phyloP scores from a whole-genome alignment of 2,888 invertebrate species.

The Argynnis bischoffii region DNA sequence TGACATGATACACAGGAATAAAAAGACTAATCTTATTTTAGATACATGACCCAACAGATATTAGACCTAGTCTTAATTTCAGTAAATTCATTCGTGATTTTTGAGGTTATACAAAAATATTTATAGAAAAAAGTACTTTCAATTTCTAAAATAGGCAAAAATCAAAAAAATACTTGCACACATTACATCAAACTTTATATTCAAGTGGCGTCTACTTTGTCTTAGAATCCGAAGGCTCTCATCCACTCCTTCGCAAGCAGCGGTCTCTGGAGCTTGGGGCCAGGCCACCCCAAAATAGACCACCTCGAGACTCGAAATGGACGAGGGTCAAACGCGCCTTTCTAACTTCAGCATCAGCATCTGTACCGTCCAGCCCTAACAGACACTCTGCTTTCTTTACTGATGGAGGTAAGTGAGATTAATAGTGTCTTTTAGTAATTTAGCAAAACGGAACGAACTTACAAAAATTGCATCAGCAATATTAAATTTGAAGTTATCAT shows the following conservation, averaged over 20 bases:
- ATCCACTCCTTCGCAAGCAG: slow-evolving; percentile 75
- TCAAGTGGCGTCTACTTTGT: background rate
- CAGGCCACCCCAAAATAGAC: slow-evolving; percentile 75
- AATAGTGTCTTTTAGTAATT: background rate
- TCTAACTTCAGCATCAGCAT: slow-evolving; percentile 82
- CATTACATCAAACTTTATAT: too few relatives aligned
- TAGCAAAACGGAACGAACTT: background rate
- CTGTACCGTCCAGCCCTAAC: slow-evolving; percentile 87
- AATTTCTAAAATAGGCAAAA: too few relatives aligned
- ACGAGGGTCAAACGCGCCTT: slow-evolving; percentile 88
- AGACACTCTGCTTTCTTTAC: slow-evolving; percentile 85
- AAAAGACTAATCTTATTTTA: too few relatives aligned
- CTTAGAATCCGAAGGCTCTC: slow-evolving; percentile 71
- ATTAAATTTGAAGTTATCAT: too few relatives aligned
- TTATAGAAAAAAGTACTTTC: background rate
- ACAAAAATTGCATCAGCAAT: too few relatives aligned
- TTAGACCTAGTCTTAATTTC: too few relatives aligned
- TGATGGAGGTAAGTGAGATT: slow-evolving; percentile 80
- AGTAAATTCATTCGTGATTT: background rate
- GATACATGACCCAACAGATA: too few relatives aligned
- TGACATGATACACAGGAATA: too few relatives aligned
- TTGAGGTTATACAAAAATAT: background rate
- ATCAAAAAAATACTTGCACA: too few relatives aligned
- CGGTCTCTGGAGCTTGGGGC: slow-evolving; percentile 73
- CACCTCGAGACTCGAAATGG: slow-evolving; percentile 86